Evolutionary conservation across 2,888 invertebrate species (phyloP), one percentile per base, ranked within the genome.

Genomic region (Nephrotoma appendiculata): DNA sequence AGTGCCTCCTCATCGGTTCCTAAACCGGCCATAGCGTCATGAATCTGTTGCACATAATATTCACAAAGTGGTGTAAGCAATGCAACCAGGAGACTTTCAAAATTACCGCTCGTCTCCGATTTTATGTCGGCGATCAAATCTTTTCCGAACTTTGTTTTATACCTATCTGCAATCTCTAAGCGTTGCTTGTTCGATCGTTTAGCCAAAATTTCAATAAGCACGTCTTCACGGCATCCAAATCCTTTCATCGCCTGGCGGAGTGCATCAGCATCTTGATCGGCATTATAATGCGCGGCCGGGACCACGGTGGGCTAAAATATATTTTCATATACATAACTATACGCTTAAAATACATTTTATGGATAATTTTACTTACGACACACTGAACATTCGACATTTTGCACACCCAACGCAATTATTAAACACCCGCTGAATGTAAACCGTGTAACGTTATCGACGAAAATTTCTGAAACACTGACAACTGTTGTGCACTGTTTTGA

Each of bases 171-270:
- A 15, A 44, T 86, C 6, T 44, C 95, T 88, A 97, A 93, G 87
- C 99, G 94, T 91, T 99, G 98, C 45, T 94, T 94, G 90, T 98
- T 98, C 88, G 95, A 95, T 86, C 98, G 94, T 88, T 94, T 94
- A 7, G 96, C 94, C 85, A 99, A 92, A 11, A 98, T 95, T 89
- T 95, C 95, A 87, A 98, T 97, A 89, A 98, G 95, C 0, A 96
- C 93, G 89, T 96, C 95, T 91, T 98, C 98, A 90, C 98, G 97
- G 0, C 98, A 98, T 52, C 98, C 97, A 45, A 91, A 91, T 15
- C 97, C 98, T 92, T 97, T 97, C 98, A 98, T 98, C 0, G 98
- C 97, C 89, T 95, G 96, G n/a, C 97, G 93, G n/a, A 71, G 31
- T 4, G 71, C 71, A 31, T 71, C 71, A 0, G 71, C 71, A 31